Evolutionary conservation across 2,797 vertebrate species (phyloP), one percentile per base, ranked within the genome.

Genomic region (Esox lucius): DNA sequence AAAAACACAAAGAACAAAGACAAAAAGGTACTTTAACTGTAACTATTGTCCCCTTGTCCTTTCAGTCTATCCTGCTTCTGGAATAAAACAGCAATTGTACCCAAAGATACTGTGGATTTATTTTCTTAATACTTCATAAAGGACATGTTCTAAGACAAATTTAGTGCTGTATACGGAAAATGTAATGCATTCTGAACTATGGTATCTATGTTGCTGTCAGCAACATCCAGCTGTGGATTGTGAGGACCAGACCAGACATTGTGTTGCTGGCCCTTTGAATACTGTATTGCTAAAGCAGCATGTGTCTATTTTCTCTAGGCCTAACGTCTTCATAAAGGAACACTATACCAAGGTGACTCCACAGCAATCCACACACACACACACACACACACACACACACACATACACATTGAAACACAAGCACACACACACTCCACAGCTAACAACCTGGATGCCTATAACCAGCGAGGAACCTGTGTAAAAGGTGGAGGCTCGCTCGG

Each of bases 161-260:
- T 80, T 79, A 26, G 0, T 48, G 35, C 48, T 91, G 92, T 93
- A 93, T 94, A 95, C 93, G 94, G 94, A 93, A 95, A 87, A 91
- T 94, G 87, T 92, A 93, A 92, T 93, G 92, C 91, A 91, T 89
- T 90, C 92, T 92, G 75, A 94, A 93, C 95, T 94, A 92, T 93
- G 95, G 92, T 93, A 93, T 93, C 87, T 91, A 87, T 93, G 94
- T 94, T 94, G 95, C 93, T 95, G 95, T 95, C 94, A 94, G 95
- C 93, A 92, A 93, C 92, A 93, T 92, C 92, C 92, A 31, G 28
- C 28, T 92, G 93, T 94, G 95, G 94, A 95, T 97, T 94, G 94
- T 91, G 93, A 93, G 93, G 92, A 91, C 91, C 88, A 4, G 7
- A 46, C 5, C 42, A 93, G 92, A 93, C 92, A 90, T 91, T 89